Evolutionary conservation across 2,797 vertebrate genomes (phyloP), one percentile per base, ranked within the genome.

Genomic region (Tenualosa ilisha): DNA sequence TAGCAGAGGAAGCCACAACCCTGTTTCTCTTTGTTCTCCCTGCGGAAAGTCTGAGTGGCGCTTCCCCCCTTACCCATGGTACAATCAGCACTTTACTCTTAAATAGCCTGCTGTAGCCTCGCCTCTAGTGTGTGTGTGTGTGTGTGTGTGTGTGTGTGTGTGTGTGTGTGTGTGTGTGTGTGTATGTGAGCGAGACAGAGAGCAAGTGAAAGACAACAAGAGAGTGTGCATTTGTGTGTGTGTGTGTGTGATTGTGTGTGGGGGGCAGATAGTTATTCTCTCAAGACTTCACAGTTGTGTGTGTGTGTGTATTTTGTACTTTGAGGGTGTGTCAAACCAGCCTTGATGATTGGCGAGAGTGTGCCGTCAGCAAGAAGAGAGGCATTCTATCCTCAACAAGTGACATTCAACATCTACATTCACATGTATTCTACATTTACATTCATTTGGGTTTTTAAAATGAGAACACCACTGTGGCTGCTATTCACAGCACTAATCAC

Each of bases 1-100:
- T 37, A 81, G 94, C 94, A 94, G 95, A 96, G 96, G 96, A 96
- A 96, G 92, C 93, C 93, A 92, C 94, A 92, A 94, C 96, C 95
- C 94, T 94, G 92, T 93, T 95, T 82, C 94, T 84, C 95, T 93
- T 90, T 92, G 86, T 93, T 93, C 93, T 75, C 22, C 31, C 50
- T 53, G 49, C 85, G 90, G 90, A 91, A 91, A 90, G 51, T 86
- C 26, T 88, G 88, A 90, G 56, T 24, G 26, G 26, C 63, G 37
- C 59, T 82, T 83, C 82, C 84, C 24, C 8, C 82, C 84, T 24
- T 53, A 43, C 83, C 59, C 68, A 75, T 7, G 37, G 68, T 31
- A 75, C 31, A 17, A 75, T 75, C 68, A 75, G 68, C 68, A 75
- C 68, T 75, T 31, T 43, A 37, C 37, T 75, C 68, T 75, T 75